Percentiles rank a stretch among this genome's conserved stretches.
Evolutionary conservation across 2,888 invertebrate species (phyloP).

Genomic region (Pocota personata): DNA sequence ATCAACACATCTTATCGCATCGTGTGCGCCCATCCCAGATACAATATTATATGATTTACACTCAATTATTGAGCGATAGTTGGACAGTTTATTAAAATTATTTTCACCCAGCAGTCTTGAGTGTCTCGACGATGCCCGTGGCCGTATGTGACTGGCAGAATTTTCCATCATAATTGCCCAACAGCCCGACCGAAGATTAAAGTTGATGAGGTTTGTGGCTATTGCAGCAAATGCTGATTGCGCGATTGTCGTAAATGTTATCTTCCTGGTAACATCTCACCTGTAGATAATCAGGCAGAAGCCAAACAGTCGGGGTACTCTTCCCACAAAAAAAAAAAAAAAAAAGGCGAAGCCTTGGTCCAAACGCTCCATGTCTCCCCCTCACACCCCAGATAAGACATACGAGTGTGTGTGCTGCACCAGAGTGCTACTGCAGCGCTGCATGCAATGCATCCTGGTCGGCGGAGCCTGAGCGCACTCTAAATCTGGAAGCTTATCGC

Average conservation of each 20-base stretch:
- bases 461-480: constrained; percentile 51
- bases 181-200: constrained; percentile 48
- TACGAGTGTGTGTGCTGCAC: constrained; percentile 49
- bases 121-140: neutral
- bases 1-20: constrained; percentile 5
- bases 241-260: constrained; percentile 69
- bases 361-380: neutral
- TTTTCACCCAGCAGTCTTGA: constrained; percentile 19
- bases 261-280: constrained; percentile 70
- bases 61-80: constrained; percentile 66
- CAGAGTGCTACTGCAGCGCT: constrained; percentile 52
- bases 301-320: constrained; percentile 51
- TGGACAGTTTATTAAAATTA: constrained; percentile 61
- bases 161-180: constrained; percentile 67
- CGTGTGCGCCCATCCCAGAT: constrained; percentile 17
- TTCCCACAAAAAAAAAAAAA: constrained; percentile 16
- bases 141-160: constrained; percentile 19
- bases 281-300: constrained; percentile 69
- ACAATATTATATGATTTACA: constrained; percentile 50
- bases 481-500: constrained; percentile 72
- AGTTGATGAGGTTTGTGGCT: constrained; percentile 56
- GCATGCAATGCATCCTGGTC: constrained; percentile 20
- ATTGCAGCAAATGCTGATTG: constrained; percentile 47
- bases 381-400: constrained; percentile 44
- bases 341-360: neutral